A percentile compares a stretch with the other conserved stretches of the same genome.
These are phyloP conservation scores for Varanus salvator DNA, from an alignment of 2,113 vertebrate species.

Conservation along the genomic window DNA sequence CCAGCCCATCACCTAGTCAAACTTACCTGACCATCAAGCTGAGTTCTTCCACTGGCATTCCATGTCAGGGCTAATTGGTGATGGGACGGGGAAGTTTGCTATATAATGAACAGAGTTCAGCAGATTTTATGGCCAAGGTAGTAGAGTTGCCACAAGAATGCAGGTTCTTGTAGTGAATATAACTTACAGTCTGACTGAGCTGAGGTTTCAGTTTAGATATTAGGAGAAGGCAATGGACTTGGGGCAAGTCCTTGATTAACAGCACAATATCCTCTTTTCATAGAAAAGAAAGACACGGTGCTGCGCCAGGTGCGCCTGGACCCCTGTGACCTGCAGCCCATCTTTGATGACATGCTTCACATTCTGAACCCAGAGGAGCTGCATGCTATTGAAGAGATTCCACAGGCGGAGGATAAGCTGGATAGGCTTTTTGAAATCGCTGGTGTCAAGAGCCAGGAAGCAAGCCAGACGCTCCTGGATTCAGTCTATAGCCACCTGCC, in stretches of 20 bases:
- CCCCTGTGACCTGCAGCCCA: conserved; percentile 95
- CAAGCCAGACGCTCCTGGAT: conserved; percentile 96
- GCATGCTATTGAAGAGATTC: conserved; percentile 90
- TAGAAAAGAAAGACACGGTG: conserved; percentile 99
- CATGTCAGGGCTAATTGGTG: background rate
- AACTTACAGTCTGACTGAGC: background rate
- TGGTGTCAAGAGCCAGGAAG: conserved; percentile 96
- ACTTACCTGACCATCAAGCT: background rate
- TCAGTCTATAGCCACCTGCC: conserved; percentile 98
- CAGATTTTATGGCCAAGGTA: background rate
- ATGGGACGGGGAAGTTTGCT: background rate
- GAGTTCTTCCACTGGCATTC: background rate
- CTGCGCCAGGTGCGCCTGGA: conserved; percentile 96
- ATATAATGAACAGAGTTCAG: background rate
- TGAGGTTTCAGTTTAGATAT: background rate
- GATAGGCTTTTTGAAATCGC: conserved; percentile 95
- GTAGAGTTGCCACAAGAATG: background rate
- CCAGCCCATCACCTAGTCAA: background rate
- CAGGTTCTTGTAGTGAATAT: background rate
- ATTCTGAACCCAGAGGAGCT: conserved; percentile 96
- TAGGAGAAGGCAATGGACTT: background rate
- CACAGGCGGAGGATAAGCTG: conserved; percentile 92
- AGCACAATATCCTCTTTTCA: background rate
- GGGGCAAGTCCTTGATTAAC: conserved; percentile 27
- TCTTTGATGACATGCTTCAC: conserved; percentile 98